Percentiles rank a stretch among this genome's conserved stretches.
These are phyloP conservation scores for Opisthograptis luteolata DNA, from an alignment of 2,888 invertebrate genomes.

Conservation along the genomic window DNA sequence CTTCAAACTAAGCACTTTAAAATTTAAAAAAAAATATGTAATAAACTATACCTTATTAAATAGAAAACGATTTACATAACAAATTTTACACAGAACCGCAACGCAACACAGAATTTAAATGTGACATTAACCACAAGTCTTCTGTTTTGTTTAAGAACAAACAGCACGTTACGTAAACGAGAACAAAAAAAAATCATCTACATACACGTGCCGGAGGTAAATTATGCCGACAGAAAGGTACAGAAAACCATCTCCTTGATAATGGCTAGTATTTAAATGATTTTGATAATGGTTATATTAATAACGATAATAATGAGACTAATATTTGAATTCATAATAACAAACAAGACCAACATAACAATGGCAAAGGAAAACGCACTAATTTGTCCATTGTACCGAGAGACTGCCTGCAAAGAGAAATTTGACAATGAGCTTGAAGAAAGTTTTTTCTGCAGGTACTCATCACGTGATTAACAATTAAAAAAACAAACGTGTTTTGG, in stretches of 20 bases:
- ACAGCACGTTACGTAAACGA: conserved; percentile 31
- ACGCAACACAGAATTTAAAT: conserved; percentile 29
- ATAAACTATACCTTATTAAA: conserved; percentile 14
- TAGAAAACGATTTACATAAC: conserved; percentile 28
- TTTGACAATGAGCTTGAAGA: conserved; percentile 77
- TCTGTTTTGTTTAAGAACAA: conserved; percentile 28
- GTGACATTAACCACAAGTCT: conserved; percentile 30
- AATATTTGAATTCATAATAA: conserved; percentile 31
- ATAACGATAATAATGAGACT: conserved; percentile 36
- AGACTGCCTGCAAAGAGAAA: conserved; percentile 65
- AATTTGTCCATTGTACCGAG: conserved; percentile 67
- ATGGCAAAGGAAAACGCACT: conserved; percentile 59
- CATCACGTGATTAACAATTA: conserved; percentile 69
- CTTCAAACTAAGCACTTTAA: conserved; percentile 1
- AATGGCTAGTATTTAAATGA: conserved; percentile 10
- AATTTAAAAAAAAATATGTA: too few relatives aligned
- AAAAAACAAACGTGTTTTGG: conserved; percentile 67
- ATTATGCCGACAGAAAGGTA: conserved; percentile 1
- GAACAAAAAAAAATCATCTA: conserved; percentile 18
- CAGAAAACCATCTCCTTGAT: not conserved
- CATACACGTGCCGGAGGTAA: conserved; percentile 11
- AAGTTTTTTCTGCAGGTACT: conserved; percentile 70
- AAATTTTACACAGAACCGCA: conserved; percentile 21
- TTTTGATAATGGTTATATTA: conserved; percentile 27
- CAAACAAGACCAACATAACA: conserved; percentile 52